Evolutionary conservation across 2,113 vertebrate genomes (phyloP).

Genomic region (Chionodraco myersi): DNA sequence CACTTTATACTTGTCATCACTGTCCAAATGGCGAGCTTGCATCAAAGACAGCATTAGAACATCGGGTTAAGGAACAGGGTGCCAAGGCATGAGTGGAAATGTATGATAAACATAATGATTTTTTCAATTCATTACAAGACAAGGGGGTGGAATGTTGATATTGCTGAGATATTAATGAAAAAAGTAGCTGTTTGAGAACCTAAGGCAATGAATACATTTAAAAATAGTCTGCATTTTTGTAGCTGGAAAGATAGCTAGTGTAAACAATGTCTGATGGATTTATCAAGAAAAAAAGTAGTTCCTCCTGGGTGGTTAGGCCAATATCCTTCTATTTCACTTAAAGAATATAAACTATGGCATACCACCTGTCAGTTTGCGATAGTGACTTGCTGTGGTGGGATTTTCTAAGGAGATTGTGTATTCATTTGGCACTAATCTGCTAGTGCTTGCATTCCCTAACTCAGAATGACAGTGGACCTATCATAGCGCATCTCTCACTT

Average conservation of each 20-base stretch:
- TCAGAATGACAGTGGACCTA: constrained; percentile 50
- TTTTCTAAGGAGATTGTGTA: constrained; percentile 49
- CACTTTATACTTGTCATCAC: constrained; percentile 76
- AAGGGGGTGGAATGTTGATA: constrained; percentile 13
- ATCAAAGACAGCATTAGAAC: constrained; percentile 73
- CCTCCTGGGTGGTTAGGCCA: neutral
- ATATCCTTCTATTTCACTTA: neutral
- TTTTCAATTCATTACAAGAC: constrained; percentile 42
- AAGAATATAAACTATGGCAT: constrained; percentile 19
- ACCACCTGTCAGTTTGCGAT: constrained; percentile 37
- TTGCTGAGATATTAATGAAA: neutral
- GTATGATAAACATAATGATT: constrained; percentile 48
- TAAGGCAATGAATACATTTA: neutral
- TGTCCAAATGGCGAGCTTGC: constrained; percentile 68
- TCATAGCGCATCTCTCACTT: constrained; percentile 54
- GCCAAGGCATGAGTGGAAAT: constrained; percentile 54
- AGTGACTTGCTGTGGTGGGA: constrained; percentile 29
- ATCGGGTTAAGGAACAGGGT: constrained; percentile 61
- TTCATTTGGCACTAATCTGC: constrained; percentile 56
- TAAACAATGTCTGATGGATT: too few species aligned
- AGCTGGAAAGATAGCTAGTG: neutral
- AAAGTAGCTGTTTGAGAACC: neutral
- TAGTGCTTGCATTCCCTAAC: constrained; percentile 54
- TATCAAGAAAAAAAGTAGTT: neutral
- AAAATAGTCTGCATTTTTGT: neutral